These are phyloP conservation scores for Platalea minor DNA, from an alignment of 2,797 vertebrate genomes.

Conservation along the genomic window DNA sequence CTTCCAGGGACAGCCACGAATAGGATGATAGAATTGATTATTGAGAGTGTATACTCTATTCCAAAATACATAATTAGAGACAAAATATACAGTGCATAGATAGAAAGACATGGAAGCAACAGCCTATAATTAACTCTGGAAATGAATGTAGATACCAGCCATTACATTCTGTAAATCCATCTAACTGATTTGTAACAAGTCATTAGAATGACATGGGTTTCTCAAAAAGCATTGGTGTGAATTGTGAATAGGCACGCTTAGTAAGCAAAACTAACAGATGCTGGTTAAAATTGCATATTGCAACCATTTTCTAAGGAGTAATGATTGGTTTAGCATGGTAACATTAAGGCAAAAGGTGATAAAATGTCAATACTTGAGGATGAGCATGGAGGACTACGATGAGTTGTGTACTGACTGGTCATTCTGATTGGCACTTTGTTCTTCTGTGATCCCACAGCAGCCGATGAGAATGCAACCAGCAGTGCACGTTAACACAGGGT, in stretches of 20 bases:
- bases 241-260: background rate
- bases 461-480: slow-evolving; percentile 83
- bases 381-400: background rate
- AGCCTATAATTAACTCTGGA: slow-evolving; percentile 18
- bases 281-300: slow-evolving; percentile 21
- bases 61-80: slow-evolving; percentile 23
- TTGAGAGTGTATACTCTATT: background rate
- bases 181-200: background rate
- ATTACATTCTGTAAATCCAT: background rate
- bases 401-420: background rate
- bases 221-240: slow-evolving; percentile 24
- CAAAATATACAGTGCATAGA: background rate
- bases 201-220: background rate
- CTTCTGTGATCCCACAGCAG: slow-evolving; percentile 77
- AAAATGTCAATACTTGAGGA: background rate
- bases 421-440: slow-evolving; percentile 80
- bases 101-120: slow-evolving; percentile 20
- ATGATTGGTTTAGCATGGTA: slow-evolving; percentile 44
- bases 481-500: slow-evolving; percentile 5
- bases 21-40: background rate
- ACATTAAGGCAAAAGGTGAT: slow-evolving; percentile 54
- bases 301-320: slow-evolving; percentile 28
- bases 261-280: slow-evolving; percentile 64
- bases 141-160: background rate
- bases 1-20: background rate